Evolutionary conservation across 2,888 invertebrate genomes (phyloP).

Genomic region (Pristionchus mayeri): DNA sequence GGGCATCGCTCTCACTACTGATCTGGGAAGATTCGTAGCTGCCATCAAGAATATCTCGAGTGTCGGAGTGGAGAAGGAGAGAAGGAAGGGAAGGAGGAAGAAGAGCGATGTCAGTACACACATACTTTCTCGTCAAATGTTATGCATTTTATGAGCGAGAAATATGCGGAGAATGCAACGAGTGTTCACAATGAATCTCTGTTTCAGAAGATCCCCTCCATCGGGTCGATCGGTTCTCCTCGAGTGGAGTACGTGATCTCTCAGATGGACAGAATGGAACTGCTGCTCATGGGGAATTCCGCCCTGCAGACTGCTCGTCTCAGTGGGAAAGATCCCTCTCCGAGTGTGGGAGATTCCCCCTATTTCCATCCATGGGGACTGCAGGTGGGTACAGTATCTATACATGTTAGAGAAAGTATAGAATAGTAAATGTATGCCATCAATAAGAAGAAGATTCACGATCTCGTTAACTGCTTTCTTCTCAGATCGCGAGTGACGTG

Average conservation of each 20-base stretch:
- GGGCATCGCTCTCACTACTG: conserved; percentile 51
- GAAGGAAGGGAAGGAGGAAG: conserved; percentile 9
- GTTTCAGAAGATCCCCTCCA: background rate
- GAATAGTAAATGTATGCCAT: background rate
- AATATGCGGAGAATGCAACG: too few relatives aligned
- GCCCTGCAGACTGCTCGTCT: conserved; percentile 53
- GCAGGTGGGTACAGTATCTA: conserved; percentile 53
- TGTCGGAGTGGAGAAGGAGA: background rate
- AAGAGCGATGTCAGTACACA: too few relatives aligned
- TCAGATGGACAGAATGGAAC: conserved; percentile 63
- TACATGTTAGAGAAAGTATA: background rate
- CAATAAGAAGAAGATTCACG: too few relatives aligned
- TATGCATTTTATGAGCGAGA: too few relatives aligned
- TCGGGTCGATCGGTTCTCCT: conserved; percentile 15
- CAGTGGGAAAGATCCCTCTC: background rate
- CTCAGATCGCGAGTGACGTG: conserved; percentile 66
- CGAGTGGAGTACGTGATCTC: conserved; percentile 61
- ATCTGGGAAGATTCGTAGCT: conserved; percentile 55
- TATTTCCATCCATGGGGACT: conserved; percentile 72
- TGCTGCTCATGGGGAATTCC: conserved; percentile 61
- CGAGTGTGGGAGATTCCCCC: background rate
- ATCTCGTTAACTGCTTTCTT: too few relatives aligned
- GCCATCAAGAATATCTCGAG: conserved; percentile 50
- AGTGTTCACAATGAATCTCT: background rate
- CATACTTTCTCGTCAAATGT: too few relatives aligned